A percentile compares a stretch with the other conserved stretches of the same genome.
phyloP scores from a whole-genome alignment of 2,113 vertebrate genomes.

The Oncorhynchus nerka region DNA sequence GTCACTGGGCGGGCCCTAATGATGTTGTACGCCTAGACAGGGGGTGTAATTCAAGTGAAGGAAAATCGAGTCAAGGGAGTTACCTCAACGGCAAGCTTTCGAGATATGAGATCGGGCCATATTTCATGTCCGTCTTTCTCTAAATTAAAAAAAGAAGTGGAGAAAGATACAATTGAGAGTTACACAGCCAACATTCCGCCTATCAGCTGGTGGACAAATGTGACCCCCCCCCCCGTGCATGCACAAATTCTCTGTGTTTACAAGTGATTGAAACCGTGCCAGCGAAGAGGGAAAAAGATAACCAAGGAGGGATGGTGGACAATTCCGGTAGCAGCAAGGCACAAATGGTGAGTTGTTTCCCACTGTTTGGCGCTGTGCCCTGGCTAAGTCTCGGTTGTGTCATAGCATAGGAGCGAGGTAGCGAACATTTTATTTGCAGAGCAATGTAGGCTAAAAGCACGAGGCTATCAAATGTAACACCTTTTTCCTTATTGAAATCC shows the following conservation, averaged over 20 bases:
- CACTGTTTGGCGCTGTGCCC: conserved; percentile 13
- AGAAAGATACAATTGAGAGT: background rate
- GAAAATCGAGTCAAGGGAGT: conserved; percentile 59
- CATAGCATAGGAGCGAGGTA: background rate
- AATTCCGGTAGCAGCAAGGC: conserved; percentile 75
- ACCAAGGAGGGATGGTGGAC: conserved; percentile 77
- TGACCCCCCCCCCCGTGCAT: conserved; percentile 28
- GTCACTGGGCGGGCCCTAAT: conserved; percentile 66
- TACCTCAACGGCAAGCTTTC: conserved; percentile 50
- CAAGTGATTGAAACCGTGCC: conserved; percentile 64
- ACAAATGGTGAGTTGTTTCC: conserved; percentile 74
- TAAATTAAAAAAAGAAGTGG: conserved; percentile 35
- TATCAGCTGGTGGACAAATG: conserved; percentile 29
- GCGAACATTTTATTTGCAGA: background rate
- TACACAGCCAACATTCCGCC: conserved; percentile 5
- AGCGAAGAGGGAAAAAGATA: conserved; percentile 61
- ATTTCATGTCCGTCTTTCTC: conserved; percentile 41
- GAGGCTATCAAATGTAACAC: background rate
- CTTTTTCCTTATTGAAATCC: background rate
- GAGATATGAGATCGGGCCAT: conserved; percentile 58
- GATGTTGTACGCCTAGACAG: conserved; percentile 51
- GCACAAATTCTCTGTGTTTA: conserved; percentile 57
- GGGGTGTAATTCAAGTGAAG: conserved; percentile 61
- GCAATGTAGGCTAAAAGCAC: background rate
- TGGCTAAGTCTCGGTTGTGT: background rate